Conservation (phyloP, 2,888 invertebrate genomes). For the Serrognathus titanus region DNA sequence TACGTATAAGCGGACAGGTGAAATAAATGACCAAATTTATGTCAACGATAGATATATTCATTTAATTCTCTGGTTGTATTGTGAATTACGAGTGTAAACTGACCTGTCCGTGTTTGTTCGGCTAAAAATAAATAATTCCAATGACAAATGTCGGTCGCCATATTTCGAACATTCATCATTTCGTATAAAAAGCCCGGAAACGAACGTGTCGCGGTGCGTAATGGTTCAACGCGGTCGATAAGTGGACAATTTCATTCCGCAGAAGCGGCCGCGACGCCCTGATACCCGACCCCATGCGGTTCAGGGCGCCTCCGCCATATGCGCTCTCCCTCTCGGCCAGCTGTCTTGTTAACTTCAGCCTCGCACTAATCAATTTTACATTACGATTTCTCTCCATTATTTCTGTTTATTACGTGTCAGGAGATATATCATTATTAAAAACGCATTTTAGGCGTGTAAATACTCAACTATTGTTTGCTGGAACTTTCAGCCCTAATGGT, state of each 20-base stretch:
- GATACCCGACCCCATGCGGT: not conserved
- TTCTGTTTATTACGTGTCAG: conserved; percentile 36
- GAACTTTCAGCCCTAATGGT: too few relatives aligned
- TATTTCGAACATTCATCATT: conserved; percentile 32
- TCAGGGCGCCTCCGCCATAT: conserved; percentile 20
- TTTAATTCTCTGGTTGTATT: conserved; percentile 33
- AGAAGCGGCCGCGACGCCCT: not conserved
- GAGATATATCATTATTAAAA: conserved; percentile 43
- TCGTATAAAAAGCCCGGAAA: conserved; percentile 35
- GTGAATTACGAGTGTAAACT: conserved; percentile 26
- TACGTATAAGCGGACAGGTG: too few relatives aligned
- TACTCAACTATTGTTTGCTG: not conserved
- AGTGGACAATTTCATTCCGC: conserved; percentile 34
- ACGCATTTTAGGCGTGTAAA: conserved; percentile 34
- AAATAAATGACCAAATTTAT: too few relatives aligned
- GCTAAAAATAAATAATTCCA: conserved; percentile 36
- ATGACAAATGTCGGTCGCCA: conserved; percentile 35
- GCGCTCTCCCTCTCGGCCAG: conserved; percentile 29
- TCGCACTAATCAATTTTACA: conserved; percentile 43
- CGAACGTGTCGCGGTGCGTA: conserved; percentile 37
- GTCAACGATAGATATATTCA: conserved; percentile 3
- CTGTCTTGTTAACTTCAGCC: conserved; percentile 33
- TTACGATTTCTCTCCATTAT: conserved; percentile 33
- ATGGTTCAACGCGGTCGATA: conserved; percentile 42
- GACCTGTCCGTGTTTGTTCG: conserved; percentile 32